A percentile compares a stretch with the other conserved stretches of the same genome.
phyloP scores from a whole-genome alignment of 2,797 vertebrate species.

The Pseudopleuronectes americanus region DNA sequence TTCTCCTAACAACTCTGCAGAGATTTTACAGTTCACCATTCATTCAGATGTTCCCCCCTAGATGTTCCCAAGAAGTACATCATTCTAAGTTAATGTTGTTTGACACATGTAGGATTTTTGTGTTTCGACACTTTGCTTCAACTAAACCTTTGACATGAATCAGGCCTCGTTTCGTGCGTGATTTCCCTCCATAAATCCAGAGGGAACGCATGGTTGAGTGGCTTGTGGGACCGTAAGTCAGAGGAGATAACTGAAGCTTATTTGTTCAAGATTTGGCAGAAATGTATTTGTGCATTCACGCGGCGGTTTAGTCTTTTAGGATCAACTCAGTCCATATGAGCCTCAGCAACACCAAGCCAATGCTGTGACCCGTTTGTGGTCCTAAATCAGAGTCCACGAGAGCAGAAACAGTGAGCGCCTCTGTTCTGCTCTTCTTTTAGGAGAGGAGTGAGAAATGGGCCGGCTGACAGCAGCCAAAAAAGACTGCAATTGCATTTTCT shows the following conservation, averaged over 20 bases:
- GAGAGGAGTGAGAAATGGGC: slow-evolving; percentile 68
- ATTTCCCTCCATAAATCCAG: slow-evolving; percentile 40
- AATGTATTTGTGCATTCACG: slow-evolving; percentile 54
- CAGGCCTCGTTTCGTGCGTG: slow-evolving; percentile 42
- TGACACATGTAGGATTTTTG: slow-evolving; percentile 28
- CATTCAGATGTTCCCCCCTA: slow-evolving; percentile 24
- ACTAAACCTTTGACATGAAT: slow-evolving; percentile 58
- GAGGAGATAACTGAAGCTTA: slow-evolving; percentile 49
- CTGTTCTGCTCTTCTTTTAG: slow-evolving; percentile 67
- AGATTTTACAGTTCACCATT: slow-evolving; percentile 15
- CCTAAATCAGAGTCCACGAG: slow-evolving; percentile 40
- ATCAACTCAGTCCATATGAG: slow-evolving; percentile 55
- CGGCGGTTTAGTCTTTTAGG: slow-evolving; percentile 27
- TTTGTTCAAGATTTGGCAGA: slow-evolving; percentile 56
- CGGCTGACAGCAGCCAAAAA: slow-evolving; percentile 68
- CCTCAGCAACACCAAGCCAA: slow-evolving; percentile 29
- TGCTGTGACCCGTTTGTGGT: slow-evolving; percentile 56
- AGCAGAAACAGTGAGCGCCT: slow-evolving; percentile 60
- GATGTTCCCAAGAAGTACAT: slow-evolving; percentile 22
- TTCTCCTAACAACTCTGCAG: no score
- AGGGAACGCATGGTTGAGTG: slow-evolving; percentile 28
- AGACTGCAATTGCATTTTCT: slow-evolving; percentile 68
- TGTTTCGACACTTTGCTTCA: slow-evolving; percentile 53
- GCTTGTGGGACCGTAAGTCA: slow-evolving; percentile 33
- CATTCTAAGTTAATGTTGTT: slow-evolving; percentile 25